A percentile compares a stretch with the other conserved stretches of the same genome.
Conservation (phyloP, 2,888 invertebrate species). For the Drosophila formosana region DNA sequence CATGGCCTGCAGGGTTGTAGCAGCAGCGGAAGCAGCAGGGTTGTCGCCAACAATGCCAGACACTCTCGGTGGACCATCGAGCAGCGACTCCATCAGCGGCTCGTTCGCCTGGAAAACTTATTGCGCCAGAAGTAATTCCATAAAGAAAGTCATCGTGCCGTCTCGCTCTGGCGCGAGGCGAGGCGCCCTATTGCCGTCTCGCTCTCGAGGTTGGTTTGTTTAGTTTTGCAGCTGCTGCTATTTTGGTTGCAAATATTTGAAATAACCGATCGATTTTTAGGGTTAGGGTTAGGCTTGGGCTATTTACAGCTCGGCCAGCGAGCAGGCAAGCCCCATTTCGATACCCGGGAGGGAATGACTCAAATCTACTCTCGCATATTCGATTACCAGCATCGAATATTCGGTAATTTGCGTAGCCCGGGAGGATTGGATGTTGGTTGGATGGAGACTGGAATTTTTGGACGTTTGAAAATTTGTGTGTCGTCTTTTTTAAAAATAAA, state of each 20-base stretch:
- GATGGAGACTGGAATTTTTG: constrained; percentile 39
- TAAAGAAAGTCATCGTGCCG: constrained; percentile 64
- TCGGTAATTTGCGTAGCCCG: constrained; percentile 35
- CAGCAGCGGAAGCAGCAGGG: not conserved
- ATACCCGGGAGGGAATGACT: constrained; percentile 16
- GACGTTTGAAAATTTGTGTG: constrained; percentile 17
- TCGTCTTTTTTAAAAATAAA: constrained; percentile 59
- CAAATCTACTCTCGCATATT: constrained; percentile 47
- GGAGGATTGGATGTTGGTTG: constrained; percentile 8
- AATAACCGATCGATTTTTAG: constrained; percentile 61
- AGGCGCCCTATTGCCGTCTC: not conserved
- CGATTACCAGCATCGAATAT: constrained; percentile 75
- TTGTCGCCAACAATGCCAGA: constrained; percentile 35
- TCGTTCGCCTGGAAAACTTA: constrained; percentile 77
- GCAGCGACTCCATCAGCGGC: constrained; percentile 60
- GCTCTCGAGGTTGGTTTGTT: constrained; percentile 2
- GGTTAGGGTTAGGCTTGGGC: constrained; percentile 35
- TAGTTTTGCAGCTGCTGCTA: constrained; percentile 48
- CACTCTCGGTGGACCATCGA: constrained; percentile 27
- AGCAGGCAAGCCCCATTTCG: constrained; percentile 30
- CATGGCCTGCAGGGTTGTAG: constrained; percentile 37
- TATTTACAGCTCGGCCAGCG: constrained; percentile 74
- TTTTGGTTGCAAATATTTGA: constrained; percentile 57
- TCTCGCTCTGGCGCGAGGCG: constrained; percentile 6
- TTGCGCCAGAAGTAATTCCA: constrained; percentile 80